Conservation (phyloP, 2,888 invertebrate genomes). For the Plebejus melissa region DNA sequence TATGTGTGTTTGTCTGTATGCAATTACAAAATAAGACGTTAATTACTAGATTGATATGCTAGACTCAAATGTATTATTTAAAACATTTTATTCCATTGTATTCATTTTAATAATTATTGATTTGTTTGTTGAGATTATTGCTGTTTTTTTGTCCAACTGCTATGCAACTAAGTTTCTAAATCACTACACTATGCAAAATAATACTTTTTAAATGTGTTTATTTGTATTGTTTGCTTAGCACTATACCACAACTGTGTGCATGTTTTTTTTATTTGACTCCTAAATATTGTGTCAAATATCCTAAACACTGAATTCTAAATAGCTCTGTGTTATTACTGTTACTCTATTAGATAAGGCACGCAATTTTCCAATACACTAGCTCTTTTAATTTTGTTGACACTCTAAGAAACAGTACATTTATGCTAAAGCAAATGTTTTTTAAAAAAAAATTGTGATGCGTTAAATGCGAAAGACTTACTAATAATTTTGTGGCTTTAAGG, state of each 20-base stretch:
- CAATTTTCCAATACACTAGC: background rate
- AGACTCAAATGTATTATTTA: background rate
- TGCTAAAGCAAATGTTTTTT: background rate
- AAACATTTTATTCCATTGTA: background rate
- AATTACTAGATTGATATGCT: background rate
- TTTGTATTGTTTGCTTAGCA: background rate
- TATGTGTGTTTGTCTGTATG: background rate
- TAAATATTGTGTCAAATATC: background rate
- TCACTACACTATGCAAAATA: background rate
- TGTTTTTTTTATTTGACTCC: background rate
- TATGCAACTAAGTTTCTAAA: background rate
- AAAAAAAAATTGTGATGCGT: background rate
- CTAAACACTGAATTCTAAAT: background rate
- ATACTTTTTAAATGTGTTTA: background rate
- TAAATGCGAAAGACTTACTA: background rate
- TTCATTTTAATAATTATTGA: background rate
- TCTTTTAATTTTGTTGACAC: background rate
- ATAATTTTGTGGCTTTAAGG: background rate
- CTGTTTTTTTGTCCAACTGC: background rate
- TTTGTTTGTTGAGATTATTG: background rate
- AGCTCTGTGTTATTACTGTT: background rate
- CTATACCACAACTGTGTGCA: background rate
- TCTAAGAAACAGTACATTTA: background rate
- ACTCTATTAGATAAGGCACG: background rate
- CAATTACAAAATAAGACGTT: background rate